Evolutionary conservation across 2,113 vertebrate genomes (phyloP).

Genomic region (Gasterosteus nipponicus): DNA sequence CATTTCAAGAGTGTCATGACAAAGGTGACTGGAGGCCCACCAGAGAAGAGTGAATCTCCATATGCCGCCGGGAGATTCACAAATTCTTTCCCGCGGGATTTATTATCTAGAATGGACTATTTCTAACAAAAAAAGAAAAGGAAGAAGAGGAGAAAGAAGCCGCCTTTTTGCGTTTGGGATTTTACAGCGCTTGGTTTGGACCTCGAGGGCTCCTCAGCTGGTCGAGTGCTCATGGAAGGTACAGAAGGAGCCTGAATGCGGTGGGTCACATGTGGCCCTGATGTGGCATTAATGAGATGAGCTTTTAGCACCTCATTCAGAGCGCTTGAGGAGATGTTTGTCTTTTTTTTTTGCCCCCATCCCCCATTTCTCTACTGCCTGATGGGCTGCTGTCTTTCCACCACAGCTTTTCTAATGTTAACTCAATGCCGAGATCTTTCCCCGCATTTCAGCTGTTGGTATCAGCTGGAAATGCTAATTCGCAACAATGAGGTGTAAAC

Average conservation of each 20-base stretch:
- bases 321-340: conserved; percentile 67
- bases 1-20: conserved; percentile 84
- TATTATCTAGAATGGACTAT: conserved; percentile 60
- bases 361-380: conserved; percentile 42
- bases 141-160: not conserved
- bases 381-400: conserved; percentile 37
- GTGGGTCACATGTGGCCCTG: conserved; percentile 53
- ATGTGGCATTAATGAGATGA: conserved; percentile 67
- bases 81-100: conserved; percentile 38
- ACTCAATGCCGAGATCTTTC: conserved; percentile 46
- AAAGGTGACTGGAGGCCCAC: conserved; percentile 75
- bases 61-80: conserved; percentile 50
- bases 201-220: conserved; percentile 26
- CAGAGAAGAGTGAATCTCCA: conserved; percentile 51
- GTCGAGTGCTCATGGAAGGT: conserved; percentile 74
- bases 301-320: conserved; percentile 74
- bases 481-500: conserved; percentile 52
- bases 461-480: conserved; percentile 29
- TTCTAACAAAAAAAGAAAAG: conserved; percentile 8
- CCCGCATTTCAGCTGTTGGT: conserved; percentile 27
- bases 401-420: conserved; percentile 66
- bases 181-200: conserved; percentile 54
- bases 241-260: conserved; percentile 50
- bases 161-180: conserved; percentile 46
- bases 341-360: conserved; percentile 52